Evolutionary conservation across 2,113 vertebrate species (phyloP).

Genomic region (Gallinago media): DNA sequence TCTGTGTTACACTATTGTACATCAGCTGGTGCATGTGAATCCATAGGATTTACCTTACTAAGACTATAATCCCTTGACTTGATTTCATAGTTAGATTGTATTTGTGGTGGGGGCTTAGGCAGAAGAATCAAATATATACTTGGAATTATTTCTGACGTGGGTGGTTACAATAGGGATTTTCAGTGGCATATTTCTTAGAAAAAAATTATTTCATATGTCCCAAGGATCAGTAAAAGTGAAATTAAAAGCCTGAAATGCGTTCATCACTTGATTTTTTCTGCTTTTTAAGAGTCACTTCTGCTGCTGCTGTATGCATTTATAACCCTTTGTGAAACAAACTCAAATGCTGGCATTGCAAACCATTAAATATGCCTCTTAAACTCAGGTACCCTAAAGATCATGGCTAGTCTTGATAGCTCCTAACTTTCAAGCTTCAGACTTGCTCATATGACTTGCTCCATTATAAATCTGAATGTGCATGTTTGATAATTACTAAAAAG

Average conservation of each 20-base stretch:
- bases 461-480: neutral
- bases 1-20: constrained; percentile 3
- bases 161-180: constrained; percentile 20
- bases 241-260: constrained; percentile 2
- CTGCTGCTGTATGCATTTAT: neutral
- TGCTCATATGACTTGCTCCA: neutral
- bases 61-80: constrained; percentile 58
- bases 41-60: constrained; percentile 50
- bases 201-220: neutral
- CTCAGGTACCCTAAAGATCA: neutral
- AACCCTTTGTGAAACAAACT: neutral
- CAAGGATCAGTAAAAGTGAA: constrained; percentile 30
- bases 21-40: constrained; percentile 32
- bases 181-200: constrained; percentile 33
- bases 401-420: neutral
- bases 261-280: neutral
- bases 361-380: neutral
- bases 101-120: constrained; percentile 26
- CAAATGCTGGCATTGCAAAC: neutral
- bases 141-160: constrained; percentile 61
- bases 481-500: neutral
- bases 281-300: neutral
- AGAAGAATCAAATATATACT: constrained; percentile 47
- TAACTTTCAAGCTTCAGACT: neutral
- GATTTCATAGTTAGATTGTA: constrained; percentile 64